A percentile compares a stretch with the other conserved stretches of the same genome.
phyloP scores from a whole-genome alignment of 2,113 vertebrate species.

The Cyprinodon tularosa region DNA sequence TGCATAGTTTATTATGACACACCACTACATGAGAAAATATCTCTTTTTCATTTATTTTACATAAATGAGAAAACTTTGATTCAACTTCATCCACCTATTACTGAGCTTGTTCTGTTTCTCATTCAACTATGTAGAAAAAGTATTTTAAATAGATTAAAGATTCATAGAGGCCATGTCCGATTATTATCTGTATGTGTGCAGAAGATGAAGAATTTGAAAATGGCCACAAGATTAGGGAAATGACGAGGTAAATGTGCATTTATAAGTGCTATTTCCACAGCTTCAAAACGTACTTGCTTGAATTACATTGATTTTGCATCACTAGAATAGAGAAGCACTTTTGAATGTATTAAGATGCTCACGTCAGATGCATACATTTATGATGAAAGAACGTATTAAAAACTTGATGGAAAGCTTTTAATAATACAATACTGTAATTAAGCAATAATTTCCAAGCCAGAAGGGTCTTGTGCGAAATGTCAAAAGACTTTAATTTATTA shows the following conservation, averaged over 20 bases:
- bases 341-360: conserved; percentile 41
- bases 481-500: conserved; percentile 53
- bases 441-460: conserved; percentile 48
- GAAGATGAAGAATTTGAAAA: conserved; percentile 4
- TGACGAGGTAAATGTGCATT: conserved; percentile 1
- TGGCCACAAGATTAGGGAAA: background rate
- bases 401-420: conserved; percentile 59
- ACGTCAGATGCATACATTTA: conserved; percentile 50
- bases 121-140: conserved; percentile 20
- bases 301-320: conserved; percentile 69
- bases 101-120: background rate
- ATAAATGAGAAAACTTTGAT: conserved; percentile 20
- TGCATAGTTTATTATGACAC: conserved; percentile 39
- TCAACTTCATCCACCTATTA: conserved; percentile 3
- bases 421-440: conserved; percentile 49
- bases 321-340: conserved; percentile 40
- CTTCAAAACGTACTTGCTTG: conserved; percentile 27
- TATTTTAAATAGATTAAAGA: background rate
- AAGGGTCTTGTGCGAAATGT: conserved; percentile 42
- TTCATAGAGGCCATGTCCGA: background rate
- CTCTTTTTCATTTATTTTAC: conserved; percentile 31
- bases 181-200: conserved; percentile 18
- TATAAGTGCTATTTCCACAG: conserved; percentile 15
- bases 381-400: conserved; percentile 58
- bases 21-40: conserved; percentile 5